A percentile compares a stretch with the other conserved stretches of the same genome.
Conservation (phyloP, 2,888 invertebrate genomes). For the Baronia brevicornis region DNA sequence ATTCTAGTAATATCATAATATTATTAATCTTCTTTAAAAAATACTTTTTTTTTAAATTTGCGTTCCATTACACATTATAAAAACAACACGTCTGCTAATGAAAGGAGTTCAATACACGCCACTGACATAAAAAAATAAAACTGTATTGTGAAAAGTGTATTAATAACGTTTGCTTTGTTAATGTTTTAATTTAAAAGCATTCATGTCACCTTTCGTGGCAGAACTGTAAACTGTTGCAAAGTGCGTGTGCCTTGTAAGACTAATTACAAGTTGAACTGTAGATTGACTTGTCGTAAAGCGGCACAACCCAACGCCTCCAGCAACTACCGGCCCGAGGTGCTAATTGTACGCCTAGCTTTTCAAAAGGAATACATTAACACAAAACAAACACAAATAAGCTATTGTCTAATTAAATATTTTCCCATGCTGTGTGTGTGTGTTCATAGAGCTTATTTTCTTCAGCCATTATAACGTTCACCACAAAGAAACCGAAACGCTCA, state of each 20-base stretch:
- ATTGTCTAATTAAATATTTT: slow-evolving; percentile 75
- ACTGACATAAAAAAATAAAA: too few relatives aligned
- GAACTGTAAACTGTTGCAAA: slow-evolving; percentile 6
- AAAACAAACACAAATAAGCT: slow-evolving; percentile 73
- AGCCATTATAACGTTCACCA: slow-evolving; percentile 35
- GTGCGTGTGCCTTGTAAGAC: slow-evolving; percentile 14
- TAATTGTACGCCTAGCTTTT: slow-evolving; percentile 56
- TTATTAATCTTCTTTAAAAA: too few relatives aligned
- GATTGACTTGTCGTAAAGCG: slow-evolving; percentile 65
- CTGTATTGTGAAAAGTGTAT: too few relatives aligned
- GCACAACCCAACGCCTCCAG: slow-evolving; percentile 31
- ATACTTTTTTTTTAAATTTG: too few relatives aligned
- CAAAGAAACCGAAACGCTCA: slow-evolving; percentile 52
- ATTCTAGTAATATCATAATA: too few relatives aligned
- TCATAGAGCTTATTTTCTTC: slow-evolving; percentile 31
- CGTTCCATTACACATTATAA: too few relatives aligned
- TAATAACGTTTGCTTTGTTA: too few relatives aligned
- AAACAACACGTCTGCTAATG: too few relatives aligned
- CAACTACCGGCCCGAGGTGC: slow-evolving; percentile 61
- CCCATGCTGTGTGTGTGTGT: slow-evolving; percentile 51
- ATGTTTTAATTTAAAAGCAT: too few relatives aligned
- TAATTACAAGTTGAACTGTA: slow-evolving; percentile 28
- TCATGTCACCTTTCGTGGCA: slow-evolving; percentile 12
- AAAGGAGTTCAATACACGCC: too few relatives aligned
- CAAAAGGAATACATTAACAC: slow-evolving; percentile 70